These are phyloP conservation scores for Magallana nippona DNA, from an alignment of 2,888 invertebrate genomes.

Conservation along the genomic window DNA sequence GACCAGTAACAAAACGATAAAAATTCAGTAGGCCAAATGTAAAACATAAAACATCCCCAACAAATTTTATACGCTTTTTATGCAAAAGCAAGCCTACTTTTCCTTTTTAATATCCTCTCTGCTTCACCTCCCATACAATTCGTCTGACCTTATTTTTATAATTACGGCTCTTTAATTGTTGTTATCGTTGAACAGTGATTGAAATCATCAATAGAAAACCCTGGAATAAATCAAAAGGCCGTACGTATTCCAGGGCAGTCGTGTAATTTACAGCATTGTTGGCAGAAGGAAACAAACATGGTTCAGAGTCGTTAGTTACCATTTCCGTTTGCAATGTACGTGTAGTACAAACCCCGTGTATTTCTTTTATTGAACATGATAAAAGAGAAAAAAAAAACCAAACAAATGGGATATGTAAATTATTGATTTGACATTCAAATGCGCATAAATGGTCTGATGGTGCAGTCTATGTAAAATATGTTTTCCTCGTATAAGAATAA, in stretches of 20 bases:
- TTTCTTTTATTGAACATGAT: background rate
- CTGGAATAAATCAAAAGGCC: too few relatives aligned
- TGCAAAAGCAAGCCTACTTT: slow-evolving; percentile 6
- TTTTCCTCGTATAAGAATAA: too few relatives aligned
- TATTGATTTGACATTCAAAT: too few relatives aligned
- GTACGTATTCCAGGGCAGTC: background rate
- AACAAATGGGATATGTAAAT: too few relatives aligned
- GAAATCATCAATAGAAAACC: background rate
- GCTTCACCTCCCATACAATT: background rate
- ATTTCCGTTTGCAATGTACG: background rate
- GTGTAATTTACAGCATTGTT: slow-evolving; percentile 11
- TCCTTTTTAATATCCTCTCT: background rate
- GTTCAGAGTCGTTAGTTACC: background rate
- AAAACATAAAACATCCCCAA: background rate
- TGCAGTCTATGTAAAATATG: too few relatives aligned
- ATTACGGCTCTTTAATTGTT: background rate
- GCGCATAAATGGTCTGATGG: too few relatives aligned
- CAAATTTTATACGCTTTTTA: background rate
- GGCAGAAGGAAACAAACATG: background rate
- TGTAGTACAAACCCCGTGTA: background rate
- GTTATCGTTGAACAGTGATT: background rate
- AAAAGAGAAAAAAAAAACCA: too few relatives aligned
- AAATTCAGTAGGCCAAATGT: background rate
- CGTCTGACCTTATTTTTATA: background rate
- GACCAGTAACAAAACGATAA: background rate